Evolutionary conservation across 2,113 vertebrate species (phyloP), one percentile per base, ranked within the genome.

Genomic region (Callospermophilus lateralis): DNA sequence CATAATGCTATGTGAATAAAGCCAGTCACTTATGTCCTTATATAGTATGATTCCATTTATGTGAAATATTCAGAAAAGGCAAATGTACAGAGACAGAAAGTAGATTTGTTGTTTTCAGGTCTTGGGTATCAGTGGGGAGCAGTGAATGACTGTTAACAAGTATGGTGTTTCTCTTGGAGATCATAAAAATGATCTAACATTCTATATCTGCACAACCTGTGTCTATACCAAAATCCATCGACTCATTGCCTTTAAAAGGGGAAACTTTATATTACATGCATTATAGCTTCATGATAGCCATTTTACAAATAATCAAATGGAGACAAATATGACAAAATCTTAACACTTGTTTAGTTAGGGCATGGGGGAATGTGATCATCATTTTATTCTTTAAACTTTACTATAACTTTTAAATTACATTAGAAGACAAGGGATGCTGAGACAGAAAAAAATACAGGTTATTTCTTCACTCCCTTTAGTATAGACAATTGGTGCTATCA

Each of bases 331-430:
- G 68, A 76, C 28, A 51, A 53, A 84, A 92, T 67, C 8, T 84
- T 53, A 53, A 76, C 48, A 45, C 12, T 67, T 53, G 8, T 67
- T 76, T 77, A 77, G 19, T 74, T 42, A 51, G 70, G 28, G 8
- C 17, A 42, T 84, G 12, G 58, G 45, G 72, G 19, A 53, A 68
- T 51, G 67, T 51, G 34, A 79, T 28, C 53, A 26, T n/a, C 68
- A 45, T 61, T 45, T 83, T 92, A 67, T 84, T 84, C 58, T 76
- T 92, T 53, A 76, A 92, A 84, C 19, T 74, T 81, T 55, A 55
- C 26, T 19, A 19, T 84, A 63, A 48, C 68, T 63, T 84, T 76
- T 34, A 76, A 86, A 78, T 86, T 68, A 55, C 67, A 67, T 67
- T 53, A 68, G 73, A 88, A 87, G 26, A 65, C 65, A 93, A 67